Evolutionary conservation across 2,888 invertebrate species (phyloP), one percentile per base, ranked within the genome.

Genomic region (Teinopalpus imperialis): DNA sequence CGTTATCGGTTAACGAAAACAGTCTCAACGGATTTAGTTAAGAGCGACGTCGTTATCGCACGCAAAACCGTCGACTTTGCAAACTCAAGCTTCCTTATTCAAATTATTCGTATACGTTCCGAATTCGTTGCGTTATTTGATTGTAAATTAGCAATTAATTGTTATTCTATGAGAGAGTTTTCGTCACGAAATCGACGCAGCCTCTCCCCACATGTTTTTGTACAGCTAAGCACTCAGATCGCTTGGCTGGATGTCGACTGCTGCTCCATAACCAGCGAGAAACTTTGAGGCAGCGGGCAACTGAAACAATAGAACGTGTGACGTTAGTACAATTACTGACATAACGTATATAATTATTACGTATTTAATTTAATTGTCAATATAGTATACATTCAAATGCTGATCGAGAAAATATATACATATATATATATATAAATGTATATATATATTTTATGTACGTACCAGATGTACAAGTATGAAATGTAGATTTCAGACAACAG

Each of bases 261-360:
- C 87, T 56, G 83, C 81, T 52, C 86, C 83, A 74, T 83, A 83
- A 56, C 85, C 81, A 61, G 71, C 66, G 52, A 82, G 81, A 69
- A 74, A 77, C 71, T 76, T 74, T 59, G 74, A 75, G 69, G 80
- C 78, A 63, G 71, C 76, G 52, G 76, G 74, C 68, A 80, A 73
- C 87, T 87, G 82, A 47, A 87, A 87, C 87, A 86, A 86, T 70
- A 50, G 59, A 72, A 52, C 24, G 12, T n/a, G 37, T 66, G 52
- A 68, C 66, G 66, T 76, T 61, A 72, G 64, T 54, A 61, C 1
- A 14, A 35, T 21, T 8, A 16, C 4, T 13, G 18, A 14, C 21
- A 16, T n/a, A n/a, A n/a, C n/a, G n/a, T n/a, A n/a, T 16, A 16
- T 16, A 16, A 16, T 16, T 27, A n/a, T 29, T 12, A 12, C 9